Evolutionary conservation across 1,140 invertebrate genomes (phyloP).

Genomic region (Lasioglossum albipes): DNA sequence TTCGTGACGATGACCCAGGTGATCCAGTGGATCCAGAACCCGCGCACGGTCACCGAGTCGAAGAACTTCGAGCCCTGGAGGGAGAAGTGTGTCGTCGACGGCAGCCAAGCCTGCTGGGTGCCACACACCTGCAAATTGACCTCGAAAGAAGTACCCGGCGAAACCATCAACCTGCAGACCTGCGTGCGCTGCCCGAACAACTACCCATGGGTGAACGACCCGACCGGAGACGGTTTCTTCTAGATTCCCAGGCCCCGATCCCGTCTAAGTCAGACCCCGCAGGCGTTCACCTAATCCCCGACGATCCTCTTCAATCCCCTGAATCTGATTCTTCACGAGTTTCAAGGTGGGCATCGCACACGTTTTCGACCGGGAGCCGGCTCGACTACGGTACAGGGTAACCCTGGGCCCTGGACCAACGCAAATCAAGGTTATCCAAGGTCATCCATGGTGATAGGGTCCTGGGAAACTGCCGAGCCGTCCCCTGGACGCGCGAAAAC

Average conservation of each 20-base stretch:
- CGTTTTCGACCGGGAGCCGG: conserved; percentile 12
- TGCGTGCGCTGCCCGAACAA: conserved; percentile 96
- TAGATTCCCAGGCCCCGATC: conserved; percentile 77
- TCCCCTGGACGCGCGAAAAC: not conserved
- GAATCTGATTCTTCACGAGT: conserved; percentile 18
- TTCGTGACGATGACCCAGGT: conserved; percentile 99
- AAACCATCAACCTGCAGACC: conserved; percentile 95
- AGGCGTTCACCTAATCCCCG: conserved; percentile 30
- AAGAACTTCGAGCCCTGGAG: conserved; percentile 97
- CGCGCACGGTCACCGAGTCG: conserved; percentile 89
- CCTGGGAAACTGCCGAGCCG: too few species aligned
- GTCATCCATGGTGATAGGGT: too few species aligned
- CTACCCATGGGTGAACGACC: conserved; percentile 96
- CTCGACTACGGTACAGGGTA: not conserved
- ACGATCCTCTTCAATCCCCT: not conserved
- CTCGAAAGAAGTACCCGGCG: conserved; percentile 94
- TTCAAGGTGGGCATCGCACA: conserved; percentile 26
- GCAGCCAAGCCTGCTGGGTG: conserved; percentile 90
- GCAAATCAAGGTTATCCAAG: too few species aligned
- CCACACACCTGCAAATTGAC: conserved; percentile 94
- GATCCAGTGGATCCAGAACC: conserved; percentile 98
- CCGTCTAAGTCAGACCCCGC: too few species aligned
- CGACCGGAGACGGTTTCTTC: conserved; percentile 94
- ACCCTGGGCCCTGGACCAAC: too few species aligned
- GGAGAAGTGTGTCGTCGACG: conserved; percentile 93